Percentiles rank a stretch among this genome's conserved stretches.
Evolutionary conservation across 1,140 invertebrate species (phyloP).

Genomic region (Ectropis grisescens): DNA sequence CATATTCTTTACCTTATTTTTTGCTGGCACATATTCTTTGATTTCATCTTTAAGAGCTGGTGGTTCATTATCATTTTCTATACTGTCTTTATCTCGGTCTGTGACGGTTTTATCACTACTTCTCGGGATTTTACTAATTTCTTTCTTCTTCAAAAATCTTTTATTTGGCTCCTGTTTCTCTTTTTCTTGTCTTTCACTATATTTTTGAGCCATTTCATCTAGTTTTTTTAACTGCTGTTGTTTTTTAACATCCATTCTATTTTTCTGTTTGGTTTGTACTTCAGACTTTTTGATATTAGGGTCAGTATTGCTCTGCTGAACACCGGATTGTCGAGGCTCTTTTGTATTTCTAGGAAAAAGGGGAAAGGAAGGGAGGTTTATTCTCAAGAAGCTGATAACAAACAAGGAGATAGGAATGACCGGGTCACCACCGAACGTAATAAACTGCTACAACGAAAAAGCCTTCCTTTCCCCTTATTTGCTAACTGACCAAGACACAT

Average conservation of each 20-base stretch:
- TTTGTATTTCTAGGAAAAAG: constrained; percentile 46
- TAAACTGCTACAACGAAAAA: constrained; percentile 13
- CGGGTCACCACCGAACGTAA: constrained; percentile 3
- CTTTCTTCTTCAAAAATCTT: too few species aligned
- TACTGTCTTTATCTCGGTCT: constrained; percentile 1
- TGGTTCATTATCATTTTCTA: constrained; percentile 1
- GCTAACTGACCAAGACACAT: constrained; percentile 12
- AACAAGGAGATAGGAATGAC: constrained; percentile 64
- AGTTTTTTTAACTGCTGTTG: constrained; percentile 45
- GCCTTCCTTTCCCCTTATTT: constrained; percentile 68
- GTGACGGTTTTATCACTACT: not conserved
- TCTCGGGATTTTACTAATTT: too few species aligned
- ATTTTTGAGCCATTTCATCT: constrained; percentile 44
- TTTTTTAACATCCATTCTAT: constrained; percentile 34
- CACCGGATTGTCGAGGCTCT: constrained; percentile 16
- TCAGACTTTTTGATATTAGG: constrained; percentile 25
- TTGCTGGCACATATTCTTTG: too few species aligned
- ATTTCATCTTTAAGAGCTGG: too few species aligned
- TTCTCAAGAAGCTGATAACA: constrained; percentile 21
- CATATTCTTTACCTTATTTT: too few species aligned
- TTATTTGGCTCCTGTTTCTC: constrained; percentile 14
- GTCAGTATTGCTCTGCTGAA: constrained; percentile 30
- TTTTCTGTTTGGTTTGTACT: constrained; percentile 24
- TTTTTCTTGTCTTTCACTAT: constrained; percentile 37
- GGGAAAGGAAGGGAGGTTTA: constrained; percentile 54